Evolutionary conservation across 1,140 invertebrate species (phyloP).

Genomic region (Apis cerana): DNA sequence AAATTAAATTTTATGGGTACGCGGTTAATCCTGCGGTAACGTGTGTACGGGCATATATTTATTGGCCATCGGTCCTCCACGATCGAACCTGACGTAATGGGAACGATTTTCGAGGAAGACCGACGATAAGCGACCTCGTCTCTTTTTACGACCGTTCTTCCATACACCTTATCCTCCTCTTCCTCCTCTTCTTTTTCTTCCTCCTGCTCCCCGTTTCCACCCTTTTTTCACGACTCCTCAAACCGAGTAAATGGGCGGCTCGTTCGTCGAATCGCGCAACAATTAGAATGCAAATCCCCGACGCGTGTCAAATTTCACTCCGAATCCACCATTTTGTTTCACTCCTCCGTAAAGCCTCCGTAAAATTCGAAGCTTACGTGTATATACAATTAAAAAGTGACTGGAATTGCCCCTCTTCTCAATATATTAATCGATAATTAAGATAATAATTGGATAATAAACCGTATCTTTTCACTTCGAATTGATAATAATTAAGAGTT

Average conservation of each 20-base stretch:
- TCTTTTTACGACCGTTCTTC: conserved; percentile 39
- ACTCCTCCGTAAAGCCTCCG: neutral
- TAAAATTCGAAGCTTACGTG: neutral
- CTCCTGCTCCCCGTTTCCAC: neutral
- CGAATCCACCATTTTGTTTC: neutral
- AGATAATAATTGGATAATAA: too few relatives aligned
- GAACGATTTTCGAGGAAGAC: conserved; percentile 52
- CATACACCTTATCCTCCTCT: conserved; percentile 25
- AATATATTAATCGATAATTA: too few relatives aligned
- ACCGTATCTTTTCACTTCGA: too few relatives aligned
- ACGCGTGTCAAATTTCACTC: conserved; percentile 2
- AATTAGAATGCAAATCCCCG: conserved; percentile 75
- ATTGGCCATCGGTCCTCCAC: conserved; percentile 29
- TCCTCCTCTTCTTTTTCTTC: conserved; percentile 45
- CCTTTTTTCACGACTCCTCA: neutral
- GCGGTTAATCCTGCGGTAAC: conserved; percentile 41
- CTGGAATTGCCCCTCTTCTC: neutral
- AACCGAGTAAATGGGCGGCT: conserved; percentile 35
- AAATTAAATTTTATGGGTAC: conserved; percentile 54
- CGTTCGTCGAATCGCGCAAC: conserved; percentile 66
- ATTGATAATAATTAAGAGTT: neutral
- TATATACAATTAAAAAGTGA: neutral
- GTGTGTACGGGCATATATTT: conserved; percentile 19
- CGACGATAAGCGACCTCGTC: conserved; percentile 41
- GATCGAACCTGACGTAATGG: conserved; percentile 48